These are phyloP conservation scores for Eupithecia pulchellata DNA, from an alignment of 2,888 invertebrate species.

Conservation along the genomic window DNA sequence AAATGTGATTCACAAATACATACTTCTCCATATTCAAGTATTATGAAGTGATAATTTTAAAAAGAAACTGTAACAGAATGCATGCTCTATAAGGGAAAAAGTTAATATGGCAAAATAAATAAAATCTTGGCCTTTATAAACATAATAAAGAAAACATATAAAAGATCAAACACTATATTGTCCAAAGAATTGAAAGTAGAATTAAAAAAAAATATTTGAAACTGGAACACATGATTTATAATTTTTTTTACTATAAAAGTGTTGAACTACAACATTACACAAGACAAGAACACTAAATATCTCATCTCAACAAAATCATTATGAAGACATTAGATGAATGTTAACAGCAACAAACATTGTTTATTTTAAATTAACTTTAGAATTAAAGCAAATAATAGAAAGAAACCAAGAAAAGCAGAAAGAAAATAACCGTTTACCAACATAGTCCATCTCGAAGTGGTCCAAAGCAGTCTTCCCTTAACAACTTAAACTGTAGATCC, in stretches of 20 bases:
- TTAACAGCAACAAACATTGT: neutral
- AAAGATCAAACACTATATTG: neutral
- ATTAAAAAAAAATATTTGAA: no score
- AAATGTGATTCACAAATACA: constrained; percentile 16
- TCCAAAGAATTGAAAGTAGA: neutral
- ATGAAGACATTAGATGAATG: neutral
- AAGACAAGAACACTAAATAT: neutral
- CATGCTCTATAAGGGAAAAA: neutral
- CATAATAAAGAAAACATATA: neutral
- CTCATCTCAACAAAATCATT: neutral
- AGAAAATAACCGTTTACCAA: constrained; percentile 60
- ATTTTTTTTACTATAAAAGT: no score
- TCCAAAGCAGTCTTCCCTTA: constrained; percentile 92
- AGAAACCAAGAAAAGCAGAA: constrained; percentile 25
- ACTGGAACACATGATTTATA: no score
- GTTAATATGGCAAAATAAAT: neutral
- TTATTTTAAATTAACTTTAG: neutral
- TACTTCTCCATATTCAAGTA: neutral
- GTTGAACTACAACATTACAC: no score
- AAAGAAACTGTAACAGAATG: neutral
- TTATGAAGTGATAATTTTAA: neutral
- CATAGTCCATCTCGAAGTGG: constrained; percentile 89
- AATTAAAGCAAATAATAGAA: constrained; percentile 9
- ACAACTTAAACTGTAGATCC: constrained; percentile 90
- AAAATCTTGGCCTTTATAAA: neutral